phyloP scores from a whole-genome alignment of 1,140 invertebrate species.

The Meloidogyne floridensis region DNA sequence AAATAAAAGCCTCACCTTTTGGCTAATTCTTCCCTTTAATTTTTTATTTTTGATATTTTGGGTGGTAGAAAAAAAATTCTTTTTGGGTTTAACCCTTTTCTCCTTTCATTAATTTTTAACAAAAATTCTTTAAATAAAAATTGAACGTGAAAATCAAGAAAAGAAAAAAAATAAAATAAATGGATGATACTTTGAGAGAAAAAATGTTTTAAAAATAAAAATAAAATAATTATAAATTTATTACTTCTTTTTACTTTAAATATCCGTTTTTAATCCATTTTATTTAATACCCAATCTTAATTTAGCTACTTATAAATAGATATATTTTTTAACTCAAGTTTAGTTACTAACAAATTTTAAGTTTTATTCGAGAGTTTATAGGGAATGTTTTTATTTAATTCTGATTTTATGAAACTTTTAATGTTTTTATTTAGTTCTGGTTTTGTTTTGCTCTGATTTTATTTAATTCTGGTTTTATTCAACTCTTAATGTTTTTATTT shows the following conservation, averaged over 20 bases:
- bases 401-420: no score
- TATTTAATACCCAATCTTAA: neutral
- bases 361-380: no score
- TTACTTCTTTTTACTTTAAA: neutral
- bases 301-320: neutral
- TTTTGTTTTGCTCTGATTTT: no score
- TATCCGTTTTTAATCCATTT: slow-evolving; percentile 9
- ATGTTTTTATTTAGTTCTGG: no score
- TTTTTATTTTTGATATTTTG: no score
- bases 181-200: neutral
- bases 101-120: neutral
- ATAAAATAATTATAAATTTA: neutral
- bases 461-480: no score
- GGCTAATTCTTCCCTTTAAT: no score
- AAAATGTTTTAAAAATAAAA: neutral
- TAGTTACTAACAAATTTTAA: neutral
- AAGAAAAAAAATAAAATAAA: neutral
- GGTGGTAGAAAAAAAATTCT: no score
- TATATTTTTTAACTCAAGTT: neutral
- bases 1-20: no score
- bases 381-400: no score
- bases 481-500: no score
- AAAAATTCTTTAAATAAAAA: neutral
- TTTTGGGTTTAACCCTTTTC: no score
- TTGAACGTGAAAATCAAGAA: neutral